A percentile compares a stretch with the other conserved stretches of the same genome.
Conservation (phyloP, 2,113 vertebrate species). For the Pangasianodon hypophthalmus region DNA sequence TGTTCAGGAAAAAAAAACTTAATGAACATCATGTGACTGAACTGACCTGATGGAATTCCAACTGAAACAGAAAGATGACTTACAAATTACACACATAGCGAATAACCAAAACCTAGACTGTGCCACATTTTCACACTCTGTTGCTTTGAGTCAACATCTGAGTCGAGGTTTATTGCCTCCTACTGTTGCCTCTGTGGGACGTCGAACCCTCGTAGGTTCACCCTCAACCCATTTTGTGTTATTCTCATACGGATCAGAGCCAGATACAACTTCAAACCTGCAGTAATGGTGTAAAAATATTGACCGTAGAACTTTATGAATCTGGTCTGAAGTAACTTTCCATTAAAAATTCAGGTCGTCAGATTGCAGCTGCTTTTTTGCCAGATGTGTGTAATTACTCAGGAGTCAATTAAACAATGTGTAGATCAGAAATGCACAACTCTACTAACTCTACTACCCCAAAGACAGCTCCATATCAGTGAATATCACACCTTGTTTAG, state of each 20-base stretch:
- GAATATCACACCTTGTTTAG: background rate
- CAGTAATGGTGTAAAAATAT: conserved; percentile 31
- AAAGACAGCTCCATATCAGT: background rate
- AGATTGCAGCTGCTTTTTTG: background rate
- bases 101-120: background rate
- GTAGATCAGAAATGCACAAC: background rate
- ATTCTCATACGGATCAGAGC: conserved; percentile 25
- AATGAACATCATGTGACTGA: background rate
- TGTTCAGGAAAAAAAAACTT: background rate
- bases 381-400: background rate
- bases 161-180: conserved; percentile 6
- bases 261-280: background rate
- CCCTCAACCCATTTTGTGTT: background rate
- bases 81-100: background rate
- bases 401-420: background rate
- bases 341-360: too few species aligned
- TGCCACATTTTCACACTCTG: conserved; percentile 12
- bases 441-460: background rate
- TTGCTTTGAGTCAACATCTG: conserved; percentile 25
- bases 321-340: background rate
- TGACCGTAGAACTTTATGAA: background rate
- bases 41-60: background rate
- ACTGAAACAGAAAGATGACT: conserved; percentile 1
- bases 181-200: background rate
- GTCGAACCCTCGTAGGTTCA: background rate